These are phyloP conservation scores for Orientallactaga sibirica DNA, from an alignment of 2,797 vertebrate genomes.

Conservation along the genomic window DNA sequence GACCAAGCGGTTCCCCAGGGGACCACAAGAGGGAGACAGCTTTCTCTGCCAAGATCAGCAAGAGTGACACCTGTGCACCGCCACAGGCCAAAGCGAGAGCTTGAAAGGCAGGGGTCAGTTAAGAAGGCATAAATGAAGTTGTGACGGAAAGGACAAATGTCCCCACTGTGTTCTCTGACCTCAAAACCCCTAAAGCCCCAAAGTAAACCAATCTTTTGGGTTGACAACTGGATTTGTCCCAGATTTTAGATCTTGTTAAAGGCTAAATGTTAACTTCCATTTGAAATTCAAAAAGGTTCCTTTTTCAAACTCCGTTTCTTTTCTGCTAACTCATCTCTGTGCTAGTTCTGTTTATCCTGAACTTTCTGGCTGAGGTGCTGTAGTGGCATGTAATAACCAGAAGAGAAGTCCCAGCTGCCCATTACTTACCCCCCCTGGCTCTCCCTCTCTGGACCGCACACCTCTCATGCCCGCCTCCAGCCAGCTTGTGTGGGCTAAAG, in stretches of 20 bases:
- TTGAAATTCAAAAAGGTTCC: background rate
- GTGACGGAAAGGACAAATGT: background rate
- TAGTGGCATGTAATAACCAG: background rate
- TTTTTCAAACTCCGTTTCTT: background rate
- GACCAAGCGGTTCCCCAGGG: background rate
- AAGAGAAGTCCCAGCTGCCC: background rate
- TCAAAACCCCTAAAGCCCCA: background rate
- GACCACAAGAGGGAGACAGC: slow-evolving; percentile 61
- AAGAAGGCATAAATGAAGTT: background rate
- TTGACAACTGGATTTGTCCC: background rate
- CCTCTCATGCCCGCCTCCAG: background rate
- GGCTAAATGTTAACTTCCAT: background rate
- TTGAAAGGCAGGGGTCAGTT: background rate
- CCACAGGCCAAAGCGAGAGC: background rate
- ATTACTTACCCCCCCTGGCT: no score
- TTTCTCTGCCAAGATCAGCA: background rate
- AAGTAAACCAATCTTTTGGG: background rate
- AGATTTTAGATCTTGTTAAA: background rate
- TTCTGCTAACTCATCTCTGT: background rate
- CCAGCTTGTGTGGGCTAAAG: background rate
- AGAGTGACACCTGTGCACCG: background rate
- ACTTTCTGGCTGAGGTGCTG: accelerated
- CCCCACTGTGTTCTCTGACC: background rate
- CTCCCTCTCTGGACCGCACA: background rate
- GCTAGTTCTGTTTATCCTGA: background rate